Evolutionary conservation across 2,888 invertebrate species (phyloP).

Genomic region (Lochmaea capreae): DNA sequence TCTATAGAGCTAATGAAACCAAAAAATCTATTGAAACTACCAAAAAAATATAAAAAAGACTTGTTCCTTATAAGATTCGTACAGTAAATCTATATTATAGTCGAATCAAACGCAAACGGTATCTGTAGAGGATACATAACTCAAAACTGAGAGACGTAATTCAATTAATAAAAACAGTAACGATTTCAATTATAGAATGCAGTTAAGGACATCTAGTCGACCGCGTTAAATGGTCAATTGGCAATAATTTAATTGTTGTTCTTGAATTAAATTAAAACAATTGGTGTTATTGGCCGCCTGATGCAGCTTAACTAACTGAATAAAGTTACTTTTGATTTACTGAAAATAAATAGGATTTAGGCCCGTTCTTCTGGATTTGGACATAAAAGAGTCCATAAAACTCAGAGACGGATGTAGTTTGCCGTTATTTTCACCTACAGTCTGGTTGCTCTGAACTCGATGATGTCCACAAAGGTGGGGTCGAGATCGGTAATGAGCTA

Average conservation of each 20-base stretch:
- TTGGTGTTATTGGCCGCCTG: conserved; percentile 44
- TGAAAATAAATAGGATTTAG: conserved; percentile 10
- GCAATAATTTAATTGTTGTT: conserved; percentile 51
- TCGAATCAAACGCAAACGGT: conserved; percentile 16
- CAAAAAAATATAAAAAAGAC: too few species aligned
- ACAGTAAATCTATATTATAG: background rate
- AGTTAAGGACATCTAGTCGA: conserved; percentile 37
- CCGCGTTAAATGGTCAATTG: conserved; percentile 48
- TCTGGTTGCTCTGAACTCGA: too few species aligned
- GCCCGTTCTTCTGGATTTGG: background rate
- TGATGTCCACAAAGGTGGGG: too few species aligned
- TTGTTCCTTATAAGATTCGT: too few species aligned
- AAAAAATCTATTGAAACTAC: too few species aligned
- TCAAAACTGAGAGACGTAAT: conserved; percentile 36
- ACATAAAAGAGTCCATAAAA: too few species aligned
- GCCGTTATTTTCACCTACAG: too few species aligned
- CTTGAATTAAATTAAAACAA: conserved; percentile 47
- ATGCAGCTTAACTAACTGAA: conserved; percentile 12
- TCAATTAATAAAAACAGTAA: conserved; percentile 48
- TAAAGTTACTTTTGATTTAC: conserved; percentile 17
- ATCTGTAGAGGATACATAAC: conserved; percentile 30
- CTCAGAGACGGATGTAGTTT: too few species aligned
- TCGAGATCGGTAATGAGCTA: too few species aligned
- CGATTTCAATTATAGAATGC: conserved; percentile 46
- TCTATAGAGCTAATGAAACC: too few species aligned